phyloP scores from a whole-genome alignment of 2,797 vertebrate genomes.

The Eulemur mongoz region DNA sequence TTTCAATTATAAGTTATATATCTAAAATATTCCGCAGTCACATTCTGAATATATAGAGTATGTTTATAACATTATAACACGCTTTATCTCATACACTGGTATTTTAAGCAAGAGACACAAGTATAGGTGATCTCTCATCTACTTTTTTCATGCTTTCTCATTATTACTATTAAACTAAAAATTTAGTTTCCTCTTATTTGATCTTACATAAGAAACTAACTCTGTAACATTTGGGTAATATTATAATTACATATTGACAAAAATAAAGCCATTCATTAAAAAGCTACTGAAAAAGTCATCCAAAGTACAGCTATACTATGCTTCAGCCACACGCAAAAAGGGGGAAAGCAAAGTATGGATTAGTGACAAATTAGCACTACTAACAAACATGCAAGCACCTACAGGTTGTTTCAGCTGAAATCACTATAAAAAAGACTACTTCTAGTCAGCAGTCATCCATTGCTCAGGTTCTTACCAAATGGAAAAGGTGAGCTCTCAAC shows the following conservation, averaged over 20 bases:
- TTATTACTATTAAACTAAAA: conserved; percentile 36
- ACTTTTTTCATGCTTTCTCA: conserved; percentile 57
- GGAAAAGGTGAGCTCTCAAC: conserved; percentile 97
- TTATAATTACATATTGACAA: conserved; percentile 61
- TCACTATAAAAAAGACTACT: conserved; percentile 86
- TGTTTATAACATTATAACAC: background rate
- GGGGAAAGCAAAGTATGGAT: conserved; percentile 71
- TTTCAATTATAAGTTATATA: background rate
- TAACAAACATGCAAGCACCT: conserved; percentile 82
- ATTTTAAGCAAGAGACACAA: background rate
- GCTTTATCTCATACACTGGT: background rate
- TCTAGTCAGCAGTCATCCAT: conserved; percentile 90
- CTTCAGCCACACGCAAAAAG: conserved; percentile 64
- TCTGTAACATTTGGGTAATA: conserved; percentile 54
- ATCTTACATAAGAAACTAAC: background rate
- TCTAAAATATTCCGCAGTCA: conserved; percentile 19
- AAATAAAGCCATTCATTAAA: conserved; percentile 63
- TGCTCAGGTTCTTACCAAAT: conserved; percentile 96
- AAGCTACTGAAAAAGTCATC: conserved; percentile 51
- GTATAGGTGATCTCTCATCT: background rate
- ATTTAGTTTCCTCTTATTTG: background rate
- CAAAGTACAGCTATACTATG: conserved; percentile 50
- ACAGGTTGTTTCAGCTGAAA: conserved; percentile 72
- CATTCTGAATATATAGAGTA: background rate
- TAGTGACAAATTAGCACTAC: conserved; percentile 79